Conservation (phyloP, 2,888 invertebrate genomes). For the Tridacna crocea region DNA sequence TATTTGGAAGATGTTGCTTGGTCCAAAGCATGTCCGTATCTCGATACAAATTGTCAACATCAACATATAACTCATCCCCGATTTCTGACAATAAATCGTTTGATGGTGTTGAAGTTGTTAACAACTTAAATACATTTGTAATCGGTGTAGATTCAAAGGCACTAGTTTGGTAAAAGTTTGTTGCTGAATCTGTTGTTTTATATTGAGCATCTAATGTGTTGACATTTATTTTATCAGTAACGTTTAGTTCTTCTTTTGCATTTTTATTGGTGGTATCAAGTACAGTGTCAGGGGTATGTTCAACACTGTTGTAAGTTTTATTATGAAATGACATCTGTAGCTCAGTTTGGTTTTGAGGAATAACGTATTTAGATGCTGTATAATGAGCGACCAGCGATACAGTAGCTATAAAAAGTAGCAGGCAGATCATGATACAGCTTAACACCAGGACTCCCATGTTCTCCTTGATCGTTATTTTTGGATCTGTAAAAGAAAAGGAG, state of each 20-base stretch:
- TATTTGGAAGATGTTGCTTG: background rate
- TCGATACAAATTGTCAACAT: background rate
- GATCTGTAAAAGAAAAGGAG: background rate
- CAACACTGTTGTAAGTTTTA: too few relatives aligned
- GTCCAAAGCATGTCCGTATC: background rate
- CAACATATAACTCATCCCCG: background rate
- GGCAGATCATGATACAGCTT: background rate
- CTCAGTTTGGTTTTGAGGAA: too few relatives aligned
- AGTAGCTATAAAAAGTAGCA: conserved; percentile 1
- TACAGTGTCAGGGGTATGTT: too few relatives aligned
- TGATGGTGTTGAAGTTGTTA: background rate
- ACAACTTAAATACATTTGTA: background rate
- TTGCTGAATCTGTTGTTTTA: too few relatives aligned
- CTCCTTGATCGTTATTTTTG: background rate
- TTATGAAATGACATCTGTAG: too few relatives aligned
- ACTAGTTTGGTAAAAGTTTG: too few relatives aligned
- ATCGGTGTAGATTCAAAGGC: background rate
- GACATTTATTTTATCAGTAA: too few relatives aligned
- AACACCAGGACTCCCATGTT: conserved; percentile 7
- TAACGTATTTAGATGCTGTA: background rate
- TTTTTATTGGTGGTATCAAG: too few relatives aligned
- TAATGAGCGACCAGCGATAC: background rate
- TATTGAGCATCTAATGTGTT: too few relatives aligned
- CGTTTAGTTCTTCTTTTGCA: too few relatives aligned
- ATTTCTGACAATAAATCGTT: background rate